phyloP scores from a whole-genome alignment of 2,113 vertebrate species.

The Asarcornis scutulata region DNA sequence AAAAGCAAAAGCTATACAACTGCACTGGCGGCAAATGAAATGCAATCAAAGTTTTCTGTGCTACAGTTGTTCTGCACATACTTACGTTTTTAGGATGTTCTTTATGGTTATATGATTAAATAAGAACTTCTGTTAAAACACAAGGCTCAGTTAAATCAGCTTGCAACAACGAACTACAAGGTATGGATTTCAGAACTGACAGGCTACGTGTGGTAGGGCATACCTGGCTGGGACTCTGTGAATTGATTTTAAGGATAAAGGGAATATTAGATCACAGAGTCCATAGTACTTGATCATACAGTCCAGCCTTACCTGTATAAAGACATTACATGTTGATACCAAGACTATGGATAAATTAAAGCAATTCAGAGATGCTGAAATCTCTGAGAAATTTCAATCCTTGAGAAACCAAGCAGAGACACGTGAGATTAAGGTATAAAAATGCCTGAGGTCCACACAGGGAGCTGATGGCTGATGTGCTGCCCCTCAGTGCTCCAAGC shows the following conservation, averaged over 20 bases:
- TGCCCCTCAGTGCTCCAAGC: background rate
- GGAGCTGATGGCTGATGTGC: background rate
- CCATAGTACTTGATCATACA: background rate
- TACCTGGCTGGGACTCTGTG: background rate
- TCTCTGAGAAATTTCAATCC: background rate
- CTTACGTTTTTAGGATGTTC: background rate
- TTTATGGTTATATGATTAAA: background rate
- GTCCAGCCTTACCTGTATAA: background rate
- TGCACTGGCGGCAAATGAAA: background rate
- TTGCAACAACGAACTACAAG: background rate
- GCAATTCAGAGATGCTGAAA: background rate
- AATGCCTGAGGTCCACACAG: background rate
- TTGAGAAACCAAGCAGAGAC: background rate
- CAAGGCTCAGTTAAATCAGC: background rate
- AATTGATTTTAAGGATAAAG: constrained; percentile 28
- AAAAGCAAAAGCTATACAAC: background rate
- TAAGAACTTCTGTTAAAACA: background rate
- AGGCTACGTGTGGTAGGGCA: background rate
- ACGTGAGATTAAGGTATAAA: background rate
- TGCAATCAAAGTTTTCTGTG: background rate
- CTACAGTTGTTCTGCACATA: background rate
- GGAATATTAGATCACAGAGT: constrained; percentile 45
- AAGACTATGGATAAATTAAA: background rate
- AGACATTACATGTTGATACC: background rate
- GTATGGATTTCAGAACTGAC: background rate